Evolutionary conservation across 2,113 vertebrate genomes (phyloP).

Genomic region (Helogale parvula): DNA sequence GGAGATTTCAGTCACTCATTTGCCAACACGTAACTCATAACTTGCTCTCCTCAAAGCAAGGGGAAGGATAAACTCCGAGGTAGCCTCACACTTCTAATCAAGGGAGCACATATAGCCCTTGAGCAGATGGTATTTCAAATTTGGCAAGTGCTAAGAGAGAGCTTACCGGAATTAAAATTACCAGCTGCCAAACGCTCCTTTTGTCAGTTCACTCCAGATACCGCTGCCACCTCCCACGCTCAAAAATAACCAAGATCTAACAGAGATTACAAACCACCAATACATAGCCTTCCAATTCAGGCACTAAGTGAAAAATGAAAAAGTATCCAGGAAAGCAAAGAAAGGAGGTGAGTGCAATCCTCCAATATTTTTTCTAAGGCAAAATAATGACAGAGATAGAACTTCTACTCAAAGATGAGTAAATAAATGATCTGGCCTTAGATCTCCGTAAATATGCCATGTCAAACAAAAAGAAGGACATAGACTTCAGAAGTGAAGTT

Average conservation of each 20-base stretch:
- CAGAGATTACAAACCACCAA: conserved; percentile 2
- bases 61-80: not conserved
- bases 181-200: conserved; percentile 43
- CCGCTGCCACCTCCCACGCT: not conserved
- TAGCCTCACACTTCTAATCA: not conserved
- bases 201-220: conserved; percentile 4
- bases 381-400: not conserved
- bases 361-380: not conserved
- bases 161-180: conserved; percentile 41
- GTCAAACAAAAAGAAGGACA: not conserved
- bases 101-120: not conserved
- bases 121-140: conserved; percentile 48
- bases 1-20: not conserved
- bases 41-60: not conserved
- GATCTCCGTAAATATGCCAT: not conserved
- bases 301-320: not conserved
- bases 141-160: conserved; percentile 46
- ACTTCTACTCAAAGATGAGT: not conserved
- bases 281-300: not conserved
- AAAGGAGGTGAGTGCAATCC: not conserved
- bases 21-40: not conserved
- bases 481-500: not conserved
- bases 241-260: not conserved
- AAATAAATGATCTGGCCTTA: not conserved
- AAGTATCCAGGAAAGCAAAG: not conserved